Base-by-base conservation (phyloP, 2,113 vertebrate genomes). In the Petrocephalus microphthalmus region DNA sequence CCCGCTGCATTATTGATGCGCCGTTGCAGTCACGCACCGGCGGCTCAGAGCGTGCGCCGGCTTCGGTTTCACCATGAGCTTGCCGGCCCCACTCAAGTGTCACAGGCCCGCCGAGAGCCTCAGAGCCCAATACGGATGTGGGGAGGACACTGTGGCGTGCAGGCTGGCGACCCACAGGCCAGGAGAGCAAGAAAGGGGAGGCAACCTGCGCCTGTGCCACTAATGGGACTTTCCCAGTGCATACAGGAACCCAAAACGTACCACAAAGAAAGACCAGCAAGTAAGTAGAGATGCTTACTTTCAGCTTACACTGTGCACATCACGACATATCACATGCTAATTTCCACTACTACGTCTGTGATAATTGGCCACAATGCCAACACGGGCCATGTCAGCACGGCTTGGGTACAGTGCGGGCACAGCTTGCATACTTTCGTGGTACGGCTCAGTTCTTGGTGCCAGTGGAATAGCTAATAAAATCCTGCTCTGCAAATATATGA, bases 1-100 rank as follows among this genome's bases (percentile, higher is more conserved):
- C 20, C 5, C 17, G 42, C 82, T 93, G 89, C 53, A 92, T 92
- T 91, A 92, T 93, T 89, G 42, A 92, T 92, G 91, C 74, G 19
- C 37, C 8, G 87, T 83, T 19, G 53, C 60, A 33, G 33, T 60
- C 84, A 81, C 37, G 42, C 85, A 42, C 49, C 20, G 5, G n/a
- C 45, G 19, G 11, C 78, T 25, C 4, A 22, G 42, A 71, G 49
- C 11, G 47, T 4, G 7, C 5, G 10, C 1, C 0, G n/a, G 51
- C 49, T 91, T 83, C 3, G 22, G 85, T 91, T 87, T 87, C 88
- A 25, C 49, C 37, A 29, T 8, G n/a, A 56, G 33, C 42, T 52
- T n/a, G 47, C 15, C 1, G 78, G 71, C 49, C 5, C 71, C 5
- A 47, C 52, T 89, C 81, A 13, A 20, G 60, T 87, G 47, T 87